phyloP scores from a whole-genome alignment of 2,888 invertebrate genomes.

The Cephus runcator region DNA sequence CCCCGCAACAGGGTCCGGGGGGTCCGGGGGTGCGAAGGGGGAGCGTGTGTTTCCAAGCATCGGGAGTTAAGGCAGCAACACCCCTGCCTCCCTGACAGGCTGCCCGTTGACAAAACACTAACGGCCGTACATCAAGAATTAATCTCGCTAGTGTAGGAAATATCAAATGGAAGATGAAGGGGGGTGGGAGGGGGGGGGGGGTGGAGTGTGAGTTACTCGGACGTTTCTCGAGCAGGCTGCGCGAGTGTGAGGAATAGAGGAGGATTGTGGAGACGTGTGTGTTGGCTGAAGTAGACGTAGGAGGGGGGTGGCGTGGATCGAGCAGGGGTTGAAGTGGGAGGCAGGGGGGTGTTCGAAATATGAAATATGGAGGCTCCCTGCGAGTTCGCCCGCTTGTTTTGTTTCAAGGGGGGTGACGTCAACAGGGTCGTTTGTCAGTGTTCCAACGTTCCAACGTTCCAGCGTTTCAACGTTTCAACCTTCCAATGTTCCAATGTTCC shows the following conservation, averaged over 20 bases:
- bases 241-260: neutral
- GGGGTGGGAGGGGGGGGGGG: neutral
- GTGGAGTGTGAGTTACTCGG: neutral
- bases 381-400: slow-evolving; percentile 47
- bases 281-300: no score
- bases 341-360: slow-evolving; percentile 29
- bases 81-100: no score
- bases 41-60: no score
- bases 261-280: neutral
- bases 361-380: slow-evolving; percentile 51
- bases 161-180: slow-evolving; percentile 5
- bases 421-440: slow-evolving; percentile 60
- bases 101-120: neutral
- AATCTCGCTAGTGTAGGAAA: slow-evolving; percentile 46
- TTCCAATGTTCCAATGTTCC: slow-evolving; percentile 6
- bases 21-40: no score
- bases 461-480: slow-evolving; percentile 23
- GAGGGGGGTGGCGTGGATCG: no score
- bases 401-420: slow-evolving; percentile 56
- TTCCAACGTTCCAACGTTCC: slow-evolving; percentile 17
- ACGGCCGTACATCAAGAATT: slow-evolving; percentile 36
- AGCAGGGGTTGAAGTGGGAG: no score
- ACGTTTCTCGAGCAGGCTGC: neutral
- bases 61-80: no score
- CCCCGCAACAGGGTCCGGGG: no score